Conservation (phyloP, 1,140 invertebrate genomes). For the Drosophila pseudoananassae region DNA sequence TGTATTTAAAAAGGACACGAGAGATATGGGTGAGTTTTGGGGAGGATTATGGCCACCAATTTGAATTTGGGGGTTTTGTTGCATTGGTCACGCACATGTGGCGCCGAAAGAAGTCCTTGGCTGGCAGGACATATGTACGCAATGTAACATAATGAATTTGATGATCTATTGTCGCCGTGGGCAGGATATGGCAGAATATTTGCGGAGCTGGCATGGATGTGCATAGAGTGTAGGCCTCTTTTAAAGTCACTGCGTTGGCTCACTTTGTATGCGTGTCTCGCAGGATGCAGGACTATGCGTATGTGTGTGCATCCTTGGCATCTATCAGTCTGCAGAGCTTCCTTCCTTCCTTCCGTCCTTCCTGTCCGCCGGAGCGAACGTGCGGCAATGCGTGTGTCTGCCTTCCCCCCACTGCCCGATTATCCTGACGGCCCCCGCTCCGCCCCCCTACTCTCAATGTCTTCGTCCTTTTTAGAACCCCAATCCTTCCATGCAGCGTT, state of each 20-base stretch:
- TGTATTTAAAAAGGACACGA: neutral
- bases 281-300: conserved; percentile 23
- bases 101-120: neutral
- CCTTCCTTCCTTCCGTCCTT: conserved; percentile 64
- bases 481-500: conserved; percentile 21
- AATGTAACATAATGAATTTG: conserved; percentile 81
- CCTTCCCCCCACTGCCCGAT: neutral
- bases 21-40: neutral
- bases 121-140: conserved; percentile 75
- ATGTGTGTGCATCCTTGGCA: conserved; percentile 67
- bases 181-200: neutral
- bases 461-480: conserved; percentile 4
- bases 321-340: conserved; percentile 80
- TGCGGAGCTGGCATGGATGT: neutral
- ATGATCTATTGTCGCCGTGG: conserved; percentile 72
- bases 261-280: conserved; percentile 74
- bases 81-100: conserved; percentile 61
- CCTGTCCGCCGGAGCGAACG: conserved; percentile 57
- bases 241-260: conserved; percentile 74
- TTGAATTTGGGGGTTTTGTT: conserved; percentile 48
- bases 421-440: neutral
- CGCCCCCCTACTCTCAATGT: neutral
- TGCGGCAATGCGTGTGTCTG: conserved; percentile 65
- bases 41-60: conserved; percentile 32
- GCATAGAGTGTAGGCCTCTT: conserved; percentile 32